Evolutionary conservation across 2,113 vertebrate genomes (phyloP), one percentile per base, ranked within the genome.

Genomic region (Odobenus rosmarus): DNA sequence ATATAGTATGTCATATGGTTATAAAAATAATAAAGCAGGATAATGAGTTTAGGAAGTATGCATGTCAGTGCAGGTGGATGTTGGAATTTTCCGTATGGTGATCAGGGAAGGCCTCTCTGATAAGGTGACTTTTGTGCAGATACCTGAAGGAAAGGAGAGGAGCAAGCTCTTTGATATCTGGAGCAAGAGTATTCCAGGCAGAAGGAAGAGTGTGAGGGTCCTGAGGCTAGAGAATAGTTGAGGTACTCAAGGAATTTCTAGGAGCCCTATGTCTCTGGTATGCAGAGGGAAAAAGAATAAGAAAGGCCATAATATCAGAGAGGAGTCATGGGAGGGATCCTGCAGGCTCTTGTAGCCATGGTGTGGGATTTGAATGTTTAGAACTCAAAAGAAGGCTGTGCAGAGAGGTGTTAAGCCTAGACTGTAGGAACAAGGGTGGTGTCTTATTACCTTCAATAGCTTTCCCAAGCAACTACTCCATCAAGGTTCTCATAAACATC

Each of bases 251-350:
- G 64, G 79, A 57, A 74, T 11, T 62, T 11, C 26, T 62, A 93
- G 82, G 33, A 88, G 0, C 5, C 13, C 16, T n/a, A 0, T 6
- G 5, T 53, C 9, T 5, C 15, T 71, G 9, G 8, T 72, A 11
- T 1, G 26, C 5, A 39, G 33, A 2, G 8, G 31, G 0, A 0
- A 1, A 91, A n/a, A 13, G 11, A 23, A 15, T 1, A 83, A n/a
- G n/a, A 12, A 19, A 72, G 59, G 9, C 4, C 11, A 4, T 18
- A 13, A 42, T 6, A 7, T 46, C 71, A 95, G 55, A 79, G 4
- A 49, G 26, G 7, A 15, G 1, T 33, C 15, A 24, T 5, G 33
- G 23, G 23, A 49, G 49, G 28, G 18, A 62, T 28, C 31, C 26
- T 28, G 33, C 15, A 46, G 51, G 19, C 39, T 59, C 21, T 24